These are phyloP conservation scores for Eilema depressum DNA, from an alignment of 2,888 invertebrate species.

Conservation along the genomic window DNA sequence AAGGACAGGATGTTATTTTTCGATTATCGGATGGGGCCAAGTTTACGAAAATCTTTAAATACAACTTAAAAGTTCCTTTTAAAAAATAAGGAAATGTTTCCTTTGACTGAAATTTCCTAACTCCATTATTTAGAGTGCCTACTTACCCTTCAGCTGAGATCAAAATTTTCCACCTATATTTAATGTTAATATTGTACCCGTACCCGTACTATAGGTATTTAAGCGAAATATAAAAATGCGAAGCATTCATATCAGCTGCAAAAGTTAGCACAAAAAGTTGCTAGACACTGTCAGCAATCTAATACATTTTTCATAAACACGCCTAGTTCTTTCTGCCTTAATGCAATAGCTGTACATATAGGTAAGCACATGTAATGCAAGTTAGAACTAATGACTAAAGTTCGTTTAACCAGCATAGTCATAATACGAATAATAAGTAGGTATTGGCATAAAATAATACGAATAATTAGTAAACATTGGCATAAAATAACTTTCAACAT, in stretches of 20 bases:
- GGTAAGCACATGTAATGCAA: constrained; percentile 12
- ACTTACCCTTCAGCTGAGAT: too few relatives aligned
- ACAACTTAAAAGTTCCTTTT: too few relatives aligned
- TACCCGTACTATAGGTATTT: background rate
- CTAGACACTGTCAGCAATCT: background rate
- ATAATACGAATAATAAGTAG: background rate
- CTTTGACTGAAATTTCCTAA: too few relatives aligned
- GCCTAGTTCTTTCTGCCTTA: constrained; percentile 27
- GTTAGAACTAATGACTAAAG: constrained; percentile 12
- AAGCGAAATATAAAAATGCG: background rate
- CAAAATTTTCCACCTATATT: too few relatives aligned
- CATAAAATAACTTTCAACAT: background rate
- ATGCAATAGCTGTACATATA: background rate
- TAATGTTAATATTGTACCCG: too few relatives aligned
- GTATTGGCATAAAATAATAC: background rate
- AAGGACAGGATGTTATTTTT: too few relatives aligned
- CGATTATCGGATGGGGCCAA: too few relatives aligned
- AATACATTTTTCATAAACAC: constrained; percentile 39
- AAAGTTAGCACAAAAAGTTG: constrained; percentile 3
- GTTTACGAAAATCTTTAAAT: too few relatives aligned
- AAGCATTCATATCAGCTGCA: background rate
- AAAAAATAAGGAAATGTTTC: too few relatives aligned
- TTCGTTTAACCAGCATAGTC: background rate
- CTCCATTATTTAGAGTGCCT: too few relatives aligned
- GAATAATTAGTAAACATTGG: background rate